Percentiles rank a stretch among this genome's conserved stretches.
These are phyloP conservation scores for Habrosyne pyritoides DNA, from an alignment of 2,888 invertebrate species.

Conservation along the genomic window DNA sequence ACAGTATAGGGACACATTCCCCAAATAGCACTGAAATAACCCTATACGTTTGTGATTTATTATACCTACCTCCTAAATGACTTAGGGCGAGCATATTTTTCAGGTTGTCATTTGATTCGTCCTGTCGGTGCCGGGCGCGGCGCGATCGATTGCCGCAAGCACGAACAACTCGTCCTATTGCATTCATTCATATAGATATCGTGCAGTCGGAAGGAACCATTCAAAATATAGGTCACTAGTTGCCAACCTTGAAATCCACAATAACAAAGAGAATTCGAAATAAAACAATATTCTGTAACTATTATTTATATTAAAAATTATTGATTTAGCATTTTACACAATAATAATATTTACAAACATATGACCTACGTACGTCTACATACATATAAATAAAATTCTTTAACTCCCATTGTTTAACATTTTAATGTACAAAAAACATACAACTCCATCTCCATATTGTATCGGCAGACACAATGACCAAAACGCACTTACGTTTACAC, in stretches of 20 bases:
- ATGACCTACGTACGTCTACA: constrained; percentile 78
- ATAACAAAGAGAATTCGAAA: constrained; percentile 37
- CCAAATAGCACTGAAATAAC: too few species aligned
- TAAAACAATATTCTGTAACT: constrained; percentile 80
- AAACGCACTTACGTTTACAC: constrained; percentile 17
- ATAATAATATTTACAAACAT: constrained; percentile 82
- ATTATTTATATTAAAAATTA: constrained; percentile 81
- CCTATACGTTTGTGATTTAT: neutral
- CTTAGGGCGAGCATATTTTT: constrained; percentile 44
- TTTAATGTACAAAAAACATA: constrained; percentile 74
- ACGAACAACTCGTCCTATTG: constrained; percentile 43
- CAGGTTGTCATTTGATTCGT: constrained; percentile 51
- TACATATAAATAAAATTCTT: constrained; percentile 82
- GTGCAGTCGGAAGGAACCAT: constrained; percentile 16
- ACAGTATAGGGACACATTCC: too few species aligned
- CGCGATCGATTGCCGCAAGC: constrained; percentile 66
- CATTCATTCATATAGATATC: constrained; percentile 34
- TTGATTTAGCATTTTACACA: constrained; percentile 83
- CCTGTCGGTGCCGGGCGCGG: constrained; percentile 72
- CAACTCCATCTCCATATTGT: constrained; percentile 51
- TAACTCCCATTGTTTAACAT: constrained; percentile 76
- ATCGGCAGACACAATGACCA: constrained; percentile 58
- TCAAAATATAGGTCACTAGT: constrained; percentile 1
- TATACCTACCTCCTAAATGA: neutral
- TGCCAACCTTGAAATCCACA: constrained; percentile 6